Conservation (phyloP, 2,113 vertebrate genomes). For the Hipposideros armiger region DNA sequence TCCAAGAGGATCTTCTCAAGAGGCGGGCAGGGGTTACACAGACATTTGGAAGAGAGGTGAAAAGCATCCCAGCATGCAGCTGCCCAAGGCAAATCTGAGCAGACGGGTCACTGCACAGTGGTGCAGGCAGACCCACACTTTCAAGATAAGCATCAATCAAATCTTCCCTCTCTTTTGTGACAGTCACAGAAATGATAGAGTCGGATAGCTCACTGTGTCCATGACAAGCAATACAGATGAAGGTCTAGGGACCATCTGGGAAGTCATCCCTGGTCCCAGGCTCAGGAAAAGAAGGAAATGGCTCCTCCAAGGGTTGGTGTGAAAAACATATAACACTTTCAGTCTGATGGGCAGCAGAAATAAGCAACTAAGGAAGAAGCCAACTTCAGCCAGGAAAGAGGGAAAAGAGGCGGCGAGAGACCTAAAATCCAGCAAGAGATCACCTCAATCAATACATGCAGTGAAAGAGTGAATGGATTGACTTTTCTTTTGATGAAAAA, state of each 20-base stretch:
- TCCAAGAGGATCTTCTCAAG: slow-evolving; percentile 45
- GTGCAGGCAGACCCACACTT: slow-evolving; percentile 27
- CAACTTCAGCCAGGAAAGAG: background rate
- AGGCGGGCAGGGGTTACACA: background rate
- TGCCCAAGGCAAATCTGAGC: slow-evolving; percentile 58
- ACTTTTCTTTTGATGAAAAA: background rate
- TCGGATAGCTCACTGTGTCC: slow-evolving; percentile 39
- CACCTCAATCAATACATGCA: background rate
- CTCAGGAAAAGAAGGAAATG: background rate
- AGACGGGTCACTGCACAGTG: slow-evolving; percentile 61
- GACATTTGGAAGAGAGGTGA: slow-evolving; percentile 42
- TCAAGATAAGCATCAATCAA: slow-evolving; percentile 68
- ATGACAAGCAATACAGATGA: slow-evolving; percentile 68
- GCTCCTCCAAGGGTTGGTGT: slow-evolving; percentile 23
- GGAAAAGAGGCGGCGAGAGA: background rate
- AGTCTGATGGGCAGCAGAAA: background rate
- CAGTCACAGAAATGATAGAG: slow-evolving; percentile 64
- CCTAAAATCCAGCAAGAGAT: background rate
- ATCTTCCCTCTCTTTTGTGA: slow-evolving; percentile 69
- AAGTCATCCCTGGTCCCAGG: slow-evolving; percentile 31
- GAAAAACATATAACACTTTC: slow-evolving; percentile 51
- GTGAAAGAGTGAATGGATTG: background rate
- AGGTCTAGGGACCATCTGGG: slow-evolving; percentile 14
- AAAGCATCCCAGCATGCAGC: slow-evolving; percentile 49
- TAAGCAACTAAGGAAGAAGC: background rate